Base-by-base conservation (phyloP, 2,888 invertebrate species). In the Sclerodermus sp. region DNA sequence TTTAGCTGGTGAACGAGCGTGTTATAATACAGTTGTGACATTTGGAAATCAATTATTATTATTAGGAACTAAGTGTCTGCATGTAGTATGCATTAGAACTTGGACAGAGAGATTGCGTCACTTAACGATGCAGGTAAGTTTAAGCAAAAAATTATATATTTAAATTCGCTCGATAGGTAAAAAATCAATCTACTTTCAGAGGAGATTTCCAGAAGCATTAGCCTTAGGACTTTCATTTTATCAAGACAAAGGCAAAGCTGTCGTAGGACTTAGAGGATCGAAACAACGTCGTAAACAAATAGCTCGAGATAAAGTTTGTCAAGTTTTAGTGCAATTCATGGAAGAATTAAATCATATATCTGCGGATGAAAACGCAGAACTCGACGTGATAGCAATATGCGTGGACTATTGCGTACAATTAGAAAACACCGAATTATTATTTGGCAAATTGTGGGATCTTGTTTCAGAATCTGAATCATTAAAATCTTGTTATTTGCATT, bases 1-100 rank as follows among this genome's bases (percentile, higher is more conserved):
- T 0, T 78, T 85, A 54, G 88, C 88, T 45, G 90, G 87, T 8
- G 88, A 89, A 76, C 80, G 85, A 56, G 89, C 90, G 0, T 90
- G 89, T 70, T 90, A 89, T 71, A 88, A 89, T 71, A 88, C 89
- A 49, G 81, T 89, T 42, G 82, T 85, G 32, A 85, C 84, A 61
- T 84, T 85, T 67, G 86, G 86, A 38, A 85, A 85, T 51, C 89
- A 90, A 72, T 77, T 90, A 48, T 78, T 90, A 45, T 70, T 90
- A 42, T 79, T 90, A 43, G 92, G 93, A 3, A 87, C 82, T 2
- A 82, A 82, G 60, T 81, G 82, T 53, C 79, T 86, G 23, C 83
- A 85, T 68, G 79, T 73, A 6, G 71, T 78, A 55, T 77, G 75
- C 45, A 78, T 82, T 75, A 60, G 88, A 54, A 84, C 85, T 0